Evolutionary conservation across 2,797 vertebrate species (phyloP), one percentile per base, ranked within the genome.

Genomic region (Poeciliopsis infans): DNA sequence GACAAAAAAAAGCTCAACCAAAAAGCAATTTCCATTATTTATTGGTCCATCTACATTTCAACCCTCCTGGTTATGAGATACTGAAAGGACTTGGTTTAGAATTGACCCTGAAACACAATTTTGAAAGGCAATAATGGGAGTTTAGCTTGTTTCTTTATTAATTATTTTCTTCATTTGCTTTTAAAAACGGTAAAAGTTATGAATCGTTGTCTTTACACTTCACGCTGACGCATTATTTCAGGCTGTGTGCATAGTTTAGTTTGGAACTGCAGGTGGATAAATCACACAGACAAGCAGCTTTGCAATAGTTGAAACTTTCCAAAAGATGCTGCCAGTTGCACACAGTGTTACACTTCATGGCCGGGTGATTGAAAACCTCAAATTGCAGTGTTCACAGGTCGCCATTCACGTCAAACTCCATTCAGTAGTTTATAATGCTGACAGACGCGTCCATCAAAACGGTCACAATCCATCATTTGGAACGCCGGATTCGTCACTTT

Each of bases 381-480:
- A n/a, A 76, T 71, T 73, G 70, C 78, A 39, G 80, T 1, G 79
- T 77, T 91, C 18, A 5, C 79, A 81, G 75, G 77, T 72, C 83
- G 68, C 77, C 85, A 77, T 86, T 88, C 79, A 82, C 66, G 72
- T 55, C 74, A 78, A 66, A 68, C 81, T 75, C 81, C 49, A 25
- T 84, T 80, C 18, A 39, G 73, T 86, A 81, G 88, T 85, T 78
- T 72, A 78, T 89, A 88, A 75, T 12, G 18, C 82, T 90, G 90
- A 90, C 88, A 91, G 88, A 88, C 90, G 73, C 84, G 86, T 90
- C 86, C 85, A 90, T 93, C 91, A 91, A 84, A 79, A 81, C 51
- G 61, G 76, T 85, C 77, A 46, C 55, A 79, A 91, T 92, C 89
- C 84, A 90, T 91, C 88, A 92, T 59, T 77, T 2, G 6, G 59